A percentile compares a stretch with the other conserved stretches of the same genome.
Conservation (phyloP, 2,797 vertebrate genomes). For the Trachops cirrhosus region DNA sequence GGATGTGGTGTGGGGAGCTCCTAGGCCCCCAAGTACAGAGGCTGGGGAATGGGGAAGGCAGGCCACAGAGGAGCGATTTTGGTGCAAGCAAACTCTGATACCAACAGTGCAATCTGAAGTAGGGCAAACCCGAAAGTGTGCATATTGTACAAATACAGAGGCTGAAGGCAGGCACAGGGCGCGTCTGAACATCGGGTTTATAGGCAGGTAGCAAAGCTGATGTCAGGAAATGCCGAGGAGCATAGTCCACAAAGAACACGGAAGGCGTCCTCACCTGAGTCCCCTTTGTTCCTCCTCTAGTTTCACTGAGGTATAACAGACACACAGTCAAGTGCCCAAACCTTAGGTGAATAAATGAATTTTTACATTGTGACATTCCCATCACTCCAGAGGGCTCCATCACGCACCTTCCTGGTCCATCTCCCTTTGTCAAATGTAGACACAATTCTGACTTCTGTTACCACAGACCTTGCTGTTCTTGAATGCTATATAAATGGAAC, state of each 20-base stretch:
- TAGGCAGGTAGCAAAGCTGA: neutral
- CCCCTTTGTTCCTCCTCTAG: neutral
- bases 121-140: neutral
- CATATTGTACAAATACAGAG: neutral
- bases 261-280: neutral
- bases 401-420: neutral
- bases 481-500: neutral
- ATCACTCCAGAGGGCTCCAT: neutral
- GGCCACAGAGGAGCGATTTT: neutral
- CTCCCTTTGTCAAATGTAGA: neutral
- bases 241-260: neutral
- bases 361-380: neutral
- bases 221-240: neutral
- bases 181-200: neutral
- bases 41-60: neutral
- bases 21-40: neutral
- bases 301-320: neutral
- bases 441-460: neutral
- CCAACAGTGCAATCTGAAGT: neutral
- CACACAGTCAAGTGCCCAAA: neutral
- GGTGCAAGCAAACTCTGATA: neutral
- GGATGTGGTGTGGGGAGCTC: neutral
- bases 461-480: neutral
- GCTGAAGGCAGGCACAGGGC: neutral
- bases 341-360: neutral